Evolutionary conservation across 2,888 invertebrate species (phyloP).

Genomic region (Uropetala carovei): DNA sequence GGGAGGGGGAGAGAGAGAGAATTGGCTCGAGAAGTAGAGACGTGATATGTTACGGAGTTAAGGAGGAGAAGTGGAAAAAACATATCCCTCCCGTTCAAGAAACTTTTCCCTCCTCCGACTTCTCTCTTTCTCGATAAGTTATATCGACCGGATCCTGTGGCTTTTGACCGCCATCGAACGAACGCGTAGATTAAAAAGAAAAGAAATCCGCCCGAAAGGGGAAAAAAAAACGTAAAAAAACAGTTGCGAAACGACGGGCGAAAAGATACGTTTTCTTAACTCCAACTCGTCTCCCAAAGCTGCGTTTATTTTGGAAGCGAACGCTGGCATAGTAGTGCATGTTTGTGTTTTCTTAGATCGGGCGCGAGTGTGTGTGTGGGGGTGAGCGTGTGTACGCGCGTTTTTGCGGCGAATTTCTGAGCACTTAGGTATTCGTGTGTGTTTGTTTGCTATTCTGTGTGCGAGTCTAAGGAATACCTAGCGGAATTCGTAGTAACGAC

Average conservation of each 20-base stretch:
- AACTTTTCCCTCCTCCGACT: no score
- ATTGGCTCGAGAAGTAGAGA: neutral
- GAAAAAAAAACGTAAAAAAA: neutral
- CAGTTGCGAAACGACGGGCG: neutral
- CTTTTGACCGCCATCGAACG: neutral
- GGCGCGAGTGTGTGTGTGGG: neutral
- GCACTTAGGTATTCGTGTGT: no score
- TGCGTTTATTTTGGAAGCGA: neutral
- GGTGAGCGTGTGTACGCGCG: neutral
- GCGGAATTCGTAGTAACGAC: no score
- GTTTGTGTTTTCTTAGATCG: neutral
- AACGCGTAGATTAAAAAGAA: neutral
- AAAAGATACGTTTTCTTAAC: constrained; percentile 7
- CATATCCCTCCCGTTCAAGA: no score
- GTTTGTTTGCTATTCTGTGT: no score
- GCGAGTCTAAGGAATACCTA: no score
- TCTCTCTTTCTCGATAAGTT: no score
- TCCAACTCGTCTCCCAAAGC: neutral
- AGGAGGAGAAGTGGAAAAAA: no score
- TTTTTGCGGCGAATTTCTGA: neutral
- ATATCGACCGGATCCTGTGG: neutral
- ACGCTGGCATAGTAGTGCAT: neutral
- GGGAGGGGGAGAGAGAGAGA: neutral
- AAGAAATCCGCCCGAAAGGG: neutral
- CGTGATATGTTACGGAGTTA: no score